Evolutionary conservation across 2,113 vertebrate genomes (phyloP).

Genomic region (Oceanites oceanicus): DNA sequence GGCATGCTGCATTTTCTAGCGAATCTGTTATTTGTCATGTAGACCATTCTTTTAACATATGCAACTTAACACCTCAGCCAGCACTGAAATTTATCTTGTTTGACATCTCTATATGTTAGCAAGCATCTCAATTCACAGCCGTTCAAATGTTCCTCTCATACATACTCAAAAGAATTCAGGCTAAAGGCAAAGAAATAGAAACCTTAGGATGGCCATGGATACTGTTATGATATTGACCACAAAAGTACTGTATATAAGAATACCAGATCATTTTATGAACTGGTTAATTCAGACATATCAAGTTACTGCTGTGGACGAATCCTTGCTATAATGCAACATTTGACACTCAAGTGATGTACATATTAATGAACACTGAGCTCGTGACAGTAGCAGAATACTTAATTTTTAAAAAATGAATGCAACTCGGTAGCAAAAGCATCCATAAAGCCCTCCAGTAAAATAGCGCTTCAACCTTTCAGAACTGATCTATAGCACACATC

Average conservation of each 20-base stretch:
- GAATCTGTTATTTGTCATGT: background rate
- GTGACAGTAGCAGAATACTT: background rate
- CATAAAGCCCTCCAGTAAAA: background rate
- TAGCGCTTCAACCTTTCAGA: accelerated
- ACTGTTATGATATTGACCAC: accelerated
- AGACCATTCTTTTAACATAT: background rate
- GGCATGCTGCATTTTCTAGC: background rate
- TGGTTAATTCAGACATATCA: background rate
- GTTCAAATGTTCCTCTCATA: background rate
- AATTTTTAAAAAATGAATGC: background rate
- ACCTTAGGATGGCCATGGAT: background rate
- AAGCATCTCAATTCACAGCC: background rate
- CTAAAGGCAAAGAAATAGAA: background rate
- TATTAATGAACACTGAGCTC: background rate
- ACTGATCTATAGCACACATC: background rate
- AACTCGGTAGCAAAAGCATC: background rate
- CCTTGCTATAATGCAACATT: background rate
- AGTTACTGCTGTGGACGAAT: background rate
- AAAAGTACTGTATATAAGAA: background rate
- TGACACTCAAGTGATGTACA: background rate
- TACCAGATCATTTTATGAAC: background rate
- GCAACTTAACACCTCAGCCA: background rate
- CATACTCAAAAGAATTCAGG: background rate
- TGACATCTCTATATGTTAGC: background rate
- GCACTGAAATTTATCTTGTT: background rate